Evolutionary conservation across 2,888 invertebrate genomes (phyloP), one percentile per base, ranked within the genome.

Genomic region (Bibio marci): DNA sequence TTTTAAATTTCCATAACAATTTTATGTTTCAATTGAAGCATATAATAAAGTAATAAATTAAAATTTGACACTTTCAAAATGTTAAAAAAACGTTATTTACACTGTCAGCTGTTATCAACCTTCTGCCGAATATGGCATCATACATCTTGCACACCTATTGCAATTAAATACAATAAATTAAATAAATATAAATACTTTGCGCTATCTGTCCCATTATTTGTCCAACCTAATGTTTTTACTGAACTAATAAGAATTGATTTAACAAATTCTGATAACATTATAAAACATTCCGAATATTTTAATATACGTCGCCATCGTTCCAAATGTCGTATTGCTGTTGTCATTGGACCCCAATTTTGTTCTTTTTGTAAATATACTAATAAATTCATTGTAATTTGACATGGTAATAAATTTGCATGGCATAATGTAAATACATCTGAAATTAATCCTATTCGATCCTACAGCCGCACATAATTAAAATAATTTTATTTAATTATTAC

Each of bases 231-330:
- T 42, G 56, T 54, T 19, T 52, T 54, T 43, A 60, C 57, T 2
- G 59, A 55, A 22, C 55, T 54, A 0, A 54, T 49, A 32, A 62
- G 46, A 40, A 60, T 57, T 47, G 57, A 52, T 49, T 62, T 62
- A 17, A 63, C 55, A 42, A 58, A 62, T 44, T 62, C 62, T 3
- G 61, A 58, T 12, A 62, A 51, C 57, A 62, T 59, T 2, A 63
- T 48, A 42, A 61, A 62, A 39, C 63, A 62, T 47, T 62, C 62
- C 0, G 62, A 61, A 37, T 62, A 62, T 45, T 62, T 62, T 3
- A 62, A 46, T n/a, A 62, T 62, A n/a, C 62, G 54, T 12, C 62
- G 54, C 62, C 62, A 62, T 37, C 56, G 58, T 42, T 63, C 63
- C 37, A 62, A 46, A 40, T 62, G 59, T 4, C 54, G 47, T 38